phyloP scores from a whole-genome alignment of 2,888 invertebrate genomes.

The Hypena proboscidalis region DNA sequence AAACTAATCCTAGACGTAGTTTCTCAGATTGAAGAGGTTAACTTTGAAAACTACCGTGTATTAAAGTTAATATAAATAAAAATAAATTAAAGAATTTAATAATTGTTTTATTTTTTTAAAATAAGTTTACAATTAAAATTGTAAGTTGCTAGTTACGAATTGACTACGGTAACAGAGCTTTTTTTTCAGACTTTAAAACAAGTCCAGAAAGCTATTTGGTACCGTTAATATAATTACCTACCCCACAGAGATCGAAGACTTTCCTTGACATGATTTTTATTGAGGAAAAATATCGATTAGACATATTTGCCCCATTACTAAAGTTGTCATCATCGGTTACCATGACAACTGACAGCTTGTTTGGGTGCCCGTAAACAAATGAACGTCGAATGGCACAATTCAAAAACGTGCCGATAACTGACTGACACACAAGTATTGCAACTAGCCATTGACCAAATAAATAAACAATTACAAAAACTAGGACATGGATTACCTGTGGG shows the following conservation, averaged over 20 bases:
- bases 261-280: constrained; percentile 26
- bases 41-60: constrained; percentile 18
- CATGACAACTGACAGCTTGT: constrained; percentile 71
- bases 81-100: constrained; percentile 1
- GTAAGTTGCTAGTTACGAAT: too few species aligned
- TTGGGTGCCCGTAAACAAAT: constrained; percentile 79
- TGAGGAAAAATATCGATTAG: constrained; percentile 59
- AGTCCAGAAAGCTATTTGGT: too few species aligned
- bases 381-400: constrained; percentile 65
- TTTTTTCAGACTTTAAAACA: too few species aligned
- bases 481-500: constrained; percentile 56
- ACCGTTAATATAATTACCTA: too few species aligned
- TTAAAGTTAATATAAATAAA: constrained; percentile 28
- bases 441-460: constrained; percentile 47
- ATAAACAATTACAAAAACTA: constrained; percentile 36
- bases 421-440: too few species aligned
- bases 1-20: constrained; percentile 19
- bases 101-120: constrained; percentile 1
- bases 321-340: constrained; percentile 67
- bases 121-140: not conserved
- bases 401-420: constrained; percentile 60
- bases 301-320: constrained; percentile 56
- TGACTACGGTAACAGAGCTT: too few species aligned
- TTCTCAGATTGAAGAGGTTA: constrained; percentile 11
- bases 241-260: not conserved